Evolutionary conservation across 2,797 vertebrate species (phyloP), one percentile per base, ranked within the genome.

Genomic region (Thripadectes ignobilis): DNA sequence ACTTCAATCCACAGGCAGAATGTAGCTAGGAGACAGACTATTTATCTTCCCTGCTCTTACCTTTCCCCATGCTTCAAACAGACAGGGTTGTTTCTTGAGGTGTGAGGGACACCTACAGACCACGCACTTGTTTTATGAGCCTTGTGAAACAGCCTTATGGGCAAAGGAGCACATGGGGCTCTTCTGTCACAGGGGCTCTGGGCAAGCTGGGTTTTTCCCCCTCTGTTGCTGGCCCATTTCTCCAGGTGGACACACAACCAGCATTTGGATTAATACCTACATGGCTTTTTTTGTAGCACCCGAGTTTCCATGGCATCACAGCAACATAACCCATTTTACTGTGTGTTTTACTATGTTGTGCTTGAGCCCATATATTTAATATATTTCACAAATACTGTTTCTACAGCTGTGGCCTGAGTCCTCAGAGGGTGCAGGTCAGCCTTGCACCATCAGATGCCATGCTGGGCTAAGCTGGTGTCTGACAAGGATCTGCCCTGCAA

Each of bases 41-140:
- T 95, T 88, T 78, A 81, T 97, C 93, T 89, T 71, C 51, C 34
- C 72, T 34, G 12, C 71, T 85, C 95, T 77, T 86, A 87, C 88
- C 32, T 24, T 67, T 58, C 38, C 29, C 63, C 66, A 13, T 36
- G 71, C 82, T 81, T 80, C 45, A 71, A 73, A 88, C 79, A 74
- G 46, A 79, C 68, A 68, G 9, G 9, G 39, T 4, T 91, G 78
- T 85, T 94, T 68, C 84, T 80, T 46, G 68, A 93, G 81, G 88
- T 79, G 61, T 54, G 58, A 87, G 93, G 65, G 62, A 75, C 66
- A 52, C 6, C 0, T 3, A 52, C 39, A 92, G 72, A 71, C 14
- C 20, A 46, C 5, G 2, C 26, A 2, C 32, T 61, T 77, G 59
- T 85, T 94, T 74, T 41, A 74, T 36, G 34, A 76, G 49, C 30